A percentile compares a stretch with the other conserved stretches of the same genome.
Conservation (phyloP, 2,888 invertebrate species). For the Creontiades dilutus region DNA sequence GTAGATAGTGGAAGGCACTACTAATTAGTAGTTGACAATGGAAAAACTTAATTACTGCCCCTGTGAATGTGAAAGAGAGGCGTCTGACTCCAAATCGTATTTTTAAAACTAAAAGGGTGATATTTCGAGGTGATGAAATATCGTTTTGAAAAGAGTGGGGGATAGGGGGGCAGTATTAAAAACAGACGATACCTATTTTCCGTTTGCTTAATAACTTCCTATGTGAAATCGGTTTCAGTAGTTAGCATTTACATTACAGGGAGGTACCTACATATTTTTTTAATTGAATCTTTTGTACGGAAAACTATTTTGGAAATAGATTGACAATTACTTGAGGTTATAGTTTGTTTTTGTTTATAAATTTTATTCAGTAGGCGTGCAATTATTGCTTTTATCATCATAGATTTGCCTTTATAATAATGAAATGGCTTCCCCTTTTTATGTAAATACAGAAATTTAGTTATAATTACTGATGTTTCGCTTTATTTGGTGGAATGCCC, state of each 20-base stretch:
- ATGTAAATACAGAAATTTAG: background rate
- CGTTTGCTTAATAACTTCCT: background rate
- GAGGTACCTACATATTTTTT: background rate
- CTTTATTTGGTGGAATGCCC: background rate
- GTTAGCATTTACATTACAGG: background rate
- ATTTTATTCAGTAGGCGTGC: conserved; percentile 22
- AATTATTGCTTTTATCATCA: conserved; percentile 14
- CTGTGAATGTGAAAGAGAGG: no score
- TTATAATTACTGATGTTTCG: background rate
- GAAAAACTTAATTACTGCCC: no score
- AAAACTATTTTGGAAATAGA: no score
- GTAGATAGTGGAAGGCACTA: no score
- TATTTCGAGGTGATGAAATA: no score
- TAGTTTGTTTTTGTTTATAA: conserved; percentile 35
- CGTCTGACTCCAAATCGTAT: no score
- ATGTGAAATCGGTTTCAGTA: background rate
- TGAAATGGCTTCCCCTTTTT: background rate
- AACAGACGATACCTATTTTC: no score
- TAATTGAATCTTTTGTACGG: background rate
- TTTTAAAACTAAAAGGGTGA: no score
- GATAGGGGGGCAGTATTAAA: no score
- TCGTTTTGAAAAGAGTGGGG: no score
- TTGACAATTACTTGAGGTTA: no score
- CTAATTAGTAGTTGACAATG: no score
- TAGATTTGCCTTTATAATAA: background rate